Conservation (phyloP, 2,888 invertebrate species). For the Apotomis turbidana region DNA sequence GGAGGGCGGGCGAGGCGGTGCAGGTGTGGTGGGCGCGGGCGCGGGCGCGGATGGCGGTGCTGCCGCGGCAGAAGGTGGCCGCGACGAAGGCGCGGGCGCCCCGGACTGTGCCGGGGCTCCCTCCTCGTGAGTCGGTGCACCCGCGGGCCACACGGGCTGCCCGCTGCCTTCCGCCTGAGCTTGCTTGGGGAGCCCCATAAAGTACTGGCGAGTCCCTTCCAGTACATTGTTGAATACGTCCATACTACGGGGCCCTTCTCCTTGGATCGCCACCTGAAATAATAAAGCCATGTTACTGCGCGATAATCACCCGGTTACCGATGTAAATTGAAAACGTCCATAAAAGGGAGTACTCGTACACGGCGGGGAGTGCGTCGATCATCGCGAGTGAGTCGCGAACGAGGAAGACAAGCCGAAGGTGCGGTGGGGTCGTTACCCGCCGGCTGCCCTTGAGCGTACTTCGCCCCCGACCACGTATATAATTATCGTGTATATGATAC, state of each 20-base stretch:
- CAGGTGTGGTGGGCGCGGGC: constrained; percentile 57
- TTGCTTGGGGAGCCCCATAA: constrained; percentile 89
- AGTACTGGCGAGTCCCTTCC: constrained; percentile 93
- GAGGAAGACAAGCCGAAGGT: constrained; percentile 54
- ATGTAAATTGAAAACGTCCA: constrained; percentile 20
- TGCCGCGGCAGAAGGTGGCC: constrained; percentile 80
- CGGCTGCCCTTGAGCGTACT: constrained; percentile 77
- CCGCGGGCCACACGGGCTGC: constrained; percentile 68
- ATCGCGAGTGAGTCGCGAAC: constrained; percentile 44
- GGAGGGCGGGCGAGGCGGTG: constrained; percentile 77
- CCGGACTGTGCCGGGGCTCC: constrained; percentile 75
- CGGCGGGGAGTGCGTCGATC: constrained; percentile 44
- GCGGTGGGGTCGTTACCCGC: constrained; percentile 72
- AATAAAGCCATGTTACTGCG: constrained; percentile 42
- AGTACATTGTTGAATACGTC: constrained; percentile 91
- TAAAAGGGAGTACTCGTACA: constrained; percentile 32
- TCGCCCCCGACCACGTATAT: constrained; percentile 62
- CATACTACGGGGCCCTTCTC: constrained; percentile 84
- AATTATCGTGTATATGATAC: constrained; percentile 37
- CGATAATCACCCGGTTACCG: constrained; percentile 3
- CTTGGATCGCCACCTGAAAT: constrained; percentile 64
- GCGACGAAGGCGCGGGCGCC: constrained; percentile 73
- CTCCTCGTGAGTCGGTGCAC: constrained; percentile 67
- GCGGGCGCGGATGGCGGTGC: constrained; percentile 63
- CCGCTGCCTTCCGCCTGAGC: constrained; percentile 70